Percentiles rank a stretch among this genome's conserved stretches.
These are phyloP conservation scores for Cyphomyrus discorhynchus DNA, from an alignment of 2,113 vertebrate species.

Conservation along the genomic window DNA sequence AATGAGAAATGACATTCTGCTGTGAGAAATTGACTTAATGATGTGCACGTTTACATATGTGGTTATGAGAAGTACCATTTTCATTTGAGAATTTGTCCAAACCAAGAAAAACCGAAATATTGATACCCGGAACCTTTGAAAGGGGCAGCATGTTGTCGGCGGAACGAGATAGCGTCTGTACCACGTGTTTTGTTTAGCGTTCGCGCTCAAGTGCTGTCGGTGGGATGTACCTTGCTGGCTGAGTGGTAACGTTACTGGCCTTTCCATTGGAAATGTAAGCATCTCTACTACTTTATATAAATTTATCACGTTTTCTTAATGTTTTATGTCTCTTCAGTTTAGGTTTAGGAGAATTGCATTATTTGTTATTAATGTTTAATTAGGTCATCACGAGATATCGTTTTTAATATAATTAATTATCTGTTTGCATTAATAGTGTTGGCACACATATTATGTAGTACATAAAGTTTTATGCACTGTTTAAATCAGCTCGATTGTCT, in stretches of 20 bases:
- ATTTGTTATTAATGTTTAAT: background rate
- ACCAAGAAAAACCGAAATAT: background rate
- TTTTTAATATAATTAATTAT: background rate
- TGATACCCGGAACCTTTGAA: background rate
- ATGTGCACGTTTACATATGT: no score
- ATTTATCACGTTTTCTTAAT: background rate
- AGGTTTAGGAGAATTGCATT: background rate
- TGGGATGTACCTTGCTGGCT: background rate
- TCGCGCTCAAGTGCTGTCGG: background rate
- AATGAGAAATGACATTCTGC: background rate
- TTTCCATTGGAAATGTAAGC: background rate
- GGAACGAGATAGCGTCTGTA: background rate
- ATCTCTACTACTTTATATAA: background rate
- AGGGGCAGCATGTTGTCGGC: background rate
- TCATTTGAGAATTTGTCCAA: background rate
- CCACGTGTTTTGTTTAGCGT: constrained; percentile 1
- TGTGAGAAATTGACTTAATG: background rate
- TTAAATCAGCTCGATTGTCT: background rate
- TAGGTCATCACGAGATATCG: background rate
- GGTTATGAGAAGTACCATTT: background rate
- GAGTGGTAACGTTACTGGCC: background rate
- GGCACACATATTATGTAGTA: background rate
- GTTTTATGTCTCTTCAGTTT: background rate
- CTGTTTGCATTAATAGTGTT: background rate
- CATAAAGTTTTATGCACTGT: background rate